A percentile compares a stretch with the other conserved stretches of the same genome.
phyloP scores from a whole-genome alignment of 2,888 invertebrate species.

The Drosophila ezoana region DNA sequence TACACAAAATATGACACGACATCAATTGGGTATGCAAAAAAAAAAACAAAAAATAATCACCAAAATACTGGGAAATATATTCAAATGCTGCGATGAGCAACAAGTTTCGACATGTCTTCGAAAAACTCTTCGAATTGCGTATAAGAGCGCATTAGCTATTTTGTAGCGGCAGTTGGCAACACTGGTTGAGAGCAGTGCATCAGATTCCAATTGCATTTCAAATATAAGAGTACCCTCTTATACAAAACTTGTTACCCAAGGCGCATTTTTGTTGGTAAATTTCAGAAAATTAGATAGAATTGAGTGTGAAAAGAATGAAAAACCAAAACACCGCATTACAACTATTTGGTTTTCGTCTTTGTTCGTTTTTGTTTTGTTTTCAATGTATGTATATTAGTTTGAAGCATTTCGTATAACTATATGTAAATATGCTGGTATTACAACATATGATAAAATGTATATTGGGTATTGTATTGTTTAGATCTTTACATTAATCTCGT shows the following conservation, averaged over 20 bases:
- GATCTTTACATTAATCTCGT: conserved; percentile 51
- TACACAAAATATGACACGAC: conserved; percentile 54
- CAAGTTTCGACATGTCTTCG: conserved; percentile 16
- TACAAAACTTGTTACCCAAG: conserved; percentile 18
- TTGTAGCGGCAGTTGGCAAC: too few relatives aligned
- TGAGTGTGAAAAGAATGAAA: conserved; percentile 31
- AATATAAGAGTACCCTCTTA: background rate
- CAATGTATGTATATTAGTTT: conserved; percentile 63
- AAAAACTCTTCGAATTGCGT: background rate
- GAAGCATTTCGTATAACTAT: conserved; percentile 72
- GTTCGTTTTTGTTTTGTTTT: conserved; percentile 10
- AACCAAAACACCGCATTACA: conserved; percentile 22
- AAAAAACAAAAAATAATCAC: conserved; percentile 8
- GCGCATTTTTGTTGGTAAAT: conserved; percentile 32
- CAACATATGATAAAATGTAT: conserved; percentile 65
- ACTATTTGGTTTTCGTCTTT: conserved; percentile 53
- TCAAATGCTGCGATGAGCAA: conserved; percentile 38
- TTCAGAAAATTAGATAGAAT: background rate
- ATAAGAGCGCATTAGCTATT: background rate
- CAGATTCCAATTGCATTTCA: background rate
- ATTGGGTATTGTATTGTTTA: conserved; percentile 59
- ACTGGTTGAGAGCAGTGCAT: too few relatives aligned
- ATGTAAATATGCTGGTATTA: conserved; percentile 65
- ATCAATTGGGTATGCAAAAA: conserved; percentile 34
- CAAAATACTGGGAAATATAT: conserved; percentile 9